Conservation (phyloP, 2,888 invertebrate species). For the Folsomia manolachei region DNA sequence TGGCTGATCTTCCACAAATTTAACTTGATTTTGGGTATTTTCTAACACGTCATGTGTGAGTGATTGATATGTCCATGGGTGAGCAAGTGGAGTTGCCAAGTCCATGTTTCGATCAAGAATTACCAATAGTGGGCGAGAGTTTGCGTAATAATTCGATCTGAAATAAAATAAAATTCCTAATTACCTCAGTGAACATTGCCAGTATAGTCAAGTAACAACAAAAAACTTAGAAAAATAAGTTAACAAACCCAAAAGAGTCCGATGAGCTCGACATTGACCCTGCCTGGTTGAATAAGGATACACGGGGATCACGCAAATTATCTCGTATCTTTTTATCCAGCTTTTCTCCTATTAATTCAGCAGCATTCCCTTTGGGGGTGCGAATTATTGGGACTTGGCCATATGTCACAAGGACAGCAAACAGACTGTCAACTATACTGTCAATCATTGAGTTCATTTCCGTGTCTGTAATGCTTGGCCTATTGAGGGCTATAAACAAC, state of each 20-base stretch:
- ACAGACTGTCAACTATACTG: conserved; percentile 89
- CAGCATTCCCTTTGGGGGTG: conserved; percentile 91
- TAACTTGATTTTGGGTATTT: conserved; percentile 80
- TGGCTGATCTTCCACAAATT: conserved; percentile 64
- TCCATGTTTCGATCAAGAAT: conserved; percentile 91
- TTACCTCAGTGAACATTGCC: too few relatives aligned
- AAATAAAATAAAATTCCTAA: too few relatives aligned
- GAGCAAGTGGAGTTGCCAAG: conserved; percentile 96
- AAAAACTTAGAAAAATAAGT: neutral
- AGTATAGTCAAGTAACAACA: too few relatives aligned
- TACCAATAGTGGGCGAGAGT: conserved; percentile 76
- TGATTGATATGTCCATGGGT: conserved; percentile 99
- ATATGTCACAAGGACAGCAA: conserved; percentile 95
- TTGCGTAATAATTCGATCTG: conserved; percentile 68
- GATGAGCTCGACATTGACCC: neutral
- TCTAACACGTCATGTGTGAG: conserved; percentile 94
- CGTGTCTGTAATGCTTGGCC: conserved; percentile 87
- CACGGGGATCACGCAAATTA: conserved; percentile 92
- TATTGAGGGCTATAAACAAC: conserved; percentile 74
- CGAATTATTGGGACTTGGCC: conserved; percentile 89
- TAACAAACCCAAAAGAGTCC: neutral
- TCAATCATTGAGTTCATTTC: conserved; percentile 95
- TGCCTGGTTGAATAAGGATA: conserved; percentile 72
- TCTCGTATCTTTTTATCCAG: conserved; percentile 95
- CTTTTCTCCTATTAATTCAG: conserved; percentile 96